Base-by-base conservation (phyloP, 2,888 invertebrate species). In the Nycteola revayana region DNA sequence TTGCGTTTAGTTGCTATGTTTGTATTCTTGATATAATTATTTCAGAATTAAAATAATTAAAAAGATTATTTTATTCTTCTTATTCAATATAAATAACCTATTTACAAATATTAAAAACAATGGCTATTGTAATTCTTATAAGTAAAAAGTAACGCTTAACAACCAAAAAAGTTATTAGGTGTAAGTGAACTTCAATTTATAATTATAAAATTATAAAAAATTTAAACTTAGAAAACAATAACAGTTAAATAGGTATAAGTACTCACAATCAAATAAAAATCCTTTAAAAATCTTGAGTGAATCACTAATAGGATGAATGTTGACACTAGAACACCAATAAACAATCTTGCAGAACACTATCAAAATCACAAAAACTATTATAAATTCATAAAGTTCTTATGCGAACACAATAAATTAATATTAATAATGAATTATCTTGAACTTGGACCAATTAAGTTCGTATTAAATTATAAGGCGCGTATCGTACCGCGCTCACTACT, bases 201-300 rank as follows among this genome's bases (percentile, higher is more conserved):
- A 28, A 25, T 25, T 25, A 20, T 17, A 23, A 23, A 1, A 7
- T 10, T 3, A 6, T 24, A 4, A 46, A 50, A 39, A 32, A 23
- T 10, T 20, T 21, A 14, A 14, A 14, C 3, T 1, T 27, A 27
- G 24, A 9, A 27, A 33, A 24, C 7, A 21, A 26, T 14, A 28
- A 23, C 1, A 35, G 11, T 35, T 26, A 14, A 32, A 50, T 45
- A 32, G 23, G 28, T 24, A 60, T 51, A 37, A 37, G 51, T 78
- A 86, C 86, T 87, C 49, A 87, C 87, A 62, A 66, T 56, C 36
- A 55, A n/a, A 60, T 50, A 42, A 59, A 69, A 82, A 80, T 83
- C 80, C 82, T 75, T 69, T 42, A 40, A 57, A 63, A 56, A 52
- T 58, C 56, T 66, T 55, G 63, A 64, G 56, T 45, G 41, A 53